phyloP scores from a whole-genome alignment of 2,888 invertebrate genomes.

The Argyresthia albistria region DNA sequence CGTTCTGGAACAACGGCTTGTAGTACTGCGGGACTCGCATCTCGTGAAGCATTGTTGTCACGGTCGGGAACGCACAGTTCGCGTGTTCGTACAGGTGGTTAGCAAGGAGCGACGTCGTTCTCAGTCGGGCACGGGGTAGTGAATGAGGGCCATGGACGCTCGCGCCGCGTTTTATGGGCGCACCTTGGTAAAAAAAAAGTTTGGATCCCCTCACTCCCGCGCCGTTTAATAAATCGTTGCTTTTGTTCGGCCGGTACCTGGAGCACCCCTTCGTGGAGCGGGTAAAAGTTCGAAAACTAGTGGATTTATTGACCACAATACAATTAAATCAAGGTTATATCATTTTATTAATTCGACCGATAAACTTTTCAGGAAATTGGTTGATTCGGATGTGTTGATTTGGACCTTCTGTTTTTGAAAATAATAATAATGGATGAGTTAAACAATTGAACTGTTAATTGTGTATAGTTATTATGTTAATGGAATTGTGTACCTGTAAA shows the following conservation, averaged over 20 bases:
- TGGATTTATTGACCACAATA: conserved; percentile 20
- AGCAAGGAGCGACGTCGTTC: conserved; percentile 20
- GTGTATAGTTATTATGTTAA: background rate
- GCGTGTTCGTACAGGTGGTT: conserved; percentile 14
- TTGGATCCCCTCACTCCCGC: conserved; percentile 51
- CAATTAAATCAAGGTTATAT: background rate
- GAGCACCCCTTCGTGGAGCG: conserved; percentile 31
- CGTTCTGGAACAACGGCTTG: conserved; percentile 13
- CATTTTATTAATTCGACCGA: too few species aligned
- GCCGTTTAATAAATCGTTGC: conserved; percentile 21
- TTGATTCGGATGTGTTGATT: background rate
- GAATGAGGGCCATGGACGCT: conserved; percentile 44
- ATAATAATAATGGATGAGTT: too few species aligned
- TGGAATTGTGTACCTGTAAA: background rate
- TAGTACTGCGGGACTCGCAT: conserved; percentile 24
- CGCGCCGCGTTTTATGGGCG: conserved; percentile 47
- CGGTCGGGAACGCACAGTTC: conserved; percentile 10
- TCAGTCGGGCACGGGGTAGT: conserved; percentile 29
- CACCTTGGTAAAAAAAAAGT: conserved; percentile 48
- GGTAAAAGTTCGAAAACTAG: background rate
- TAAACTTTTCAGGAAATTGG: background rate
- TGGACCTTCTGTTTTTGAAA: too few species aligned
- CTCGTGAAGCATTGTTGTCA: conserved; percentile 32
- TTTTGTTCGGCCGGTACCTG: conserved; percentile 56
- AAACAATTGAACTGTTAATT: background rate